These are phyloP conservation scores for Rhorus exstirpatorius DNA, from an alignment of 2,888 invertebrate species.

Conservation along the genomic window DNA sequence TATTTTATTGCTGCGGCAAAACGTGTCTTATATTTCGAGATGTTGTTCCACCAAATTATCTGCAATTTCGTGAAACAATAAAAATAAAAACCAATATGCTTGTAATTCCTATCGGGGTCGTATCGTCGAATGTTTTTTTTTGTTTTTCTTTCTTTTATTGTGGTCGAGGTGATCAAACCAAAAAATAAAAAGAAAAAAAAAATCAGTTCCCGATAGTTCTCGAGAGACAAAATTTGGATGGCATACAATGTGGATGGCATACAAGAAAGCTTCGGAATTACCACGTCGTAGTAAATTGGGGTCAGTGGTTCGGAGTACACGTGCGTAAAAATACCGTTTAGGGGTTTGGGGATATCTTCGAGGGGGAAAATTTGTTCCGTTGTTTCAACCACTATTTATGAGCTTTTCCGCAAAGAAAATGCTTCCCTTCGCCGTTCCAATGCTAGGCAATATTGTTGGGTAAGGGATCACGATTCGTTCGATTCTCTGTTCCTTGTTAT, in stretches of 20 bases:
- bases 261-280: conserved; percentile 29
- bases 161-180: too few species aligned
- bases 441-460: conserved; percentile 3
- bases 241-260: conserved; percentile 4
- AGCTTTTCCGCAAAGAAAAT: conserved; percentile 30
- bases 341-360: conserved; percentile 8
- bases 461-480: conserved; percentile 3
- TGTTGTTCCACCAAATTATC: not conserved
- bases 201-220: conserved; percentile 5
- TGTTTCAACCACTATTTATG: conserved; percentile 38
- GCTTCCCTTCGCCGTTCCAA: not conserved
- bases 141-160: not conserved
- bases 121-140: conserved; percentile 27
- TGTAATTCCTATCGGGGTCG: not conserved
- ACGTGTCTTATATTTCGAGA: too few species aligned
- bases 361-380: conserved; percentile 35
- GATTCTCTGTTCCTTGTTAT: conserved; percentile 25
- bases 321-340: conserved; percentile 50
- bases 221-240: conserved; percentile 38
- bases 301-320: conserved; percentile 37
- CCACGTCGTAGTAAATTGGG: conserved; percentile 49
- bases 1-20: too few species aligned
- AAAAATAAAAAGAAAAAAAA: not conserved
- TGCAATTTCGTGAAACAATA: not conserved
- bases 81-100: conserved; percentile 18